phyloP scores from a whole-genome alignment of 2,113 vertebrate species.

The Menura novaehollandiae region DNA sequence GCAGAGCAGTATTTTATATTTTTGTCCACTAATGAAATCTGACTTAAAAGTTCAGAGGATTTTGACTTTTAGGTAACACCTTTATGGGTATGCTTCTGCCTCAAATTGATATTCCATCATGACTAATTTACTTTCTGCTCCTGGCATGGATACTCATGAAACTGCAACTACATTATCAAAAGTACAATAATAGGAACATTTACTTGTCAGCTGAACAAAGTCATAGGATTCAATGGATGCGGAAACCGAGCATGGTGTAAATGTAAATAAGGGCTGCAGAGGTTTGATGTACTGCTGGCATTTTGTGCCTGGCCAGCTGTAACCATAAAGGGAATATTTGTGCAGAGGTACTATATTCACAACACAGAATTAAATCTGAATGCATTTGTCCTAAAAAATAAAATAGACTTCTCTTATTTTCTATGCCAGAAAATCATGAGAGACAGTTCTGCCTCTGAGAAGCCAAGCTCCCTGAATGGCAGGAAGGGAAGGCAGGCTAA shows the following conservation, averaged over 20 bases:
- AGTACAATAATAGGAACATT: neutral
- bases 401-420: neutral
- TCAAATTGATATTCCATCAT: neutral
- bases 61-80: neutral
- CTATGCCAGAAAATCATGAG: neutral
- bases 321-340: neutral
- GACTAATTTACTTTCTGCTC: neutral
- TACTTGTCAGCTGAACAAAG: constrained; percentile 9
- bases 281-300: neutral
- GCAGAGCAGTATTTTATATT: accelerated
- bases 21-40: neutral
- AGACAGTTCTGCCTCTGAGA: neutral
- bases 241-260: neutral
- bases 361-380: constrained; percentile 6
- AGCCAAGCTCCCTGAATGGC: neutral
- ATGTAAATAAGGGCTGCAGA: constrained; percentile 5
- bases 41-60: neutral
- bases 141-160: neutral
- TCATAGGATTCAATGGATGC: neutral
- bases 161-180: neutral
- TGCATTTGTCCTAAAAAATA: constrained; percentile 1
- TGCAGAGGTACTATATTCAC: neutral
- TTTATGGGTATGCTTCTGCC: neutral
- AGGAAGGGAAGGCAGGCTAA: neutral
- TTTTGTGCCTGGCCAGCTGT: neutral